phyloP scores from a whole-genome alignment of 2,797 vertebrate genomes.

The Neosilurus hyrtlii region DNA sequence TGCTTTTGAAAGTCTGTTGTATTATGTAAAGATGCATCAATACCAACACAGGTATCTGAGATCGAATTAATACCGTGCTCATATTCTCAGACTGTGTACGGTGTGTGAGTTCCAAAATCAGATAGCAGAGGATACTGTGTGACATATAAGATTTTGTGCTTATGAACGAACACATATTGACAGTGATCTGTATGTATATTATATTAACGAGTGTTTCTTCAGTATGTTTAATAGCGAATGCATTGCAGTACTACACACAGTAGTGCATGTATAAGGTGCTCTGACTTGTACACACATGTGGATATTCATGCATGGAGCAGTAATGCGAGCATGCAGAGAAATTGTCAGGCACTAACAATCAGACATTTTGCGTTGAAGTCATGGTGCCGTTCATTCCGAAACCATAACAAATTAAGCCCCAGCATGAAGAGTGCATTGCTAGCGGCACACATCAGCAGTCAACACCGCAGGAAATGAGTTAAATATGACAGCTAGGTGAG shows the following conservation, averaged over 20 bases:
- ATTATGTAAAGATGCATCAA: background rate
- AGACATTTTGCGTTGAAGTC: background rate
- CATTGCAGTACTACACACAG: background rate
- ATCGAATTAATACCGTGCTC: background rate
- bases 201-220: background rate
- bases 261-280: background rate
- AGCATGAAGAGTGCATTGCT: background rate
- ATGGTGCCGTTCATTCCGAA: background rate
- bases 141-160: background rate
- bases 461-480: background rate
- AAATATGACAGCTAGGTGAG: background rate
- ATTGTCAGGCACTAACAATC: background rate
- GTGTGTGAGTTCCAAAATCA: background rate
- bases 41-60: background rate
- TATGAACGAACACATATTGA: background rate
- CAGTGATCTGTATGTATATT: background rate
- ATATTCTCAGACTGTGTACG: background rate
- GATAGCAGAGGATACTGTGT: background rate
- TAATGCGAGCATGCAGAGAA: background rate
- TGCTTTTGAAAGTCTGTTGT: background rate
- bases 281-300: background rate
- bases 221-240: background rate
- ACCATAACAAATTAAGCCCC: background rate
- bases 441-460: background rate
- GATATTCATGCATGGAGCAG: background rate